A percentile compares a stretch with the other conserved stretches of the same genome.
phyloP scores from a whole-genome alignment of 2,797 vertebrate species.

The Manis pentadactyla region DNA sequence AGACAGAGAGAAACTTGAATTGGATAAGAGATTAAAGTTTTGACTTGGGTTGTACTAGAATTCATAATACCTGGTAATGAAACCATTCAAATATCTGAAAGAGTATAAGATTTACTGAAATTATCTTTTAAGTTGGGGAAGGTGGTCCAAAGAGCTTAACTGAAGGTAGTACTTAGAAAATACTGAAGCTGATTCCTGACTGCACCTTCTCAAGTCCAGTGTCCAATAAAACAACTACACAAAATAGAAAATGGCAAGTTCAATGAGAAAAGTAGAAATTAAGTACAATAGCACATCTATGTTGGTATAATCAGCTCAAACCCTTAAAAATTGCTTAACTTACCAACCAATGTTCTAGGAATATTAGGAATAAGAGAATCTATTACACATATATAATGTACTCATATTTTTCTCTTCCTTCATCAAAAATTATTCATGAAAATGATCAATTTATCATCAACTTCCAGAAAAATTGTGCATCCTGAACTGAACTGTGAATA shows the following conservation, averaged over 20 bases:
- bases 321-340: slow-evolving; percentile 18
- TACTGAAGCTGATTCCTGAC: not conserved
- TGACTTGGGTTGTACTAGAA: not conserved
- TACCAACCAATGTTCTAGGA: slow-evolving; percentile 15
- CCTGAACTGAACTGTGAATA: not conserved
- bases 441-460: slow-evolving; percentile 67
- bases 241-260: not conserved
- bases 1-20: not conserved
- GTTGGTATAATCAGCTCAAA: not conserved
- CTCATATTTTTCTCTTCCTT: slow-evolving; percentile 35
- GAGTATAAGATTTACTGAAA: not conserved
- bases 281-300: not conserved
- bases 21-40: not conserved
- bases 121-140: not conserved
- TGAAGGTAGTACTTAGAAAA: not conserved
- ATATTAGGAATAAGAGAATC: slow-evolving; percentile 41
- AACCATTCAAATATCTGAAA: slow-evolving; percentile 8
- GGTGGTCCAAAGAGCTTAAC: not conserved
- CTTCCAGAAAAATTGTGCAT: slow-evolving; percentile 49
- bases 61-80: not conserved
- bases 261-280: not conserved
- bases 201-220: not conserved
- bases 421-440: slow-evolving; percentile 57
- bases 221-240: not conserved
- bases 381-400: slow-evolving; percentile 31